Base-by-base conservation (phyloP, 2,888 invertebrate genomes). In the Drosophila mimica region DNA sequence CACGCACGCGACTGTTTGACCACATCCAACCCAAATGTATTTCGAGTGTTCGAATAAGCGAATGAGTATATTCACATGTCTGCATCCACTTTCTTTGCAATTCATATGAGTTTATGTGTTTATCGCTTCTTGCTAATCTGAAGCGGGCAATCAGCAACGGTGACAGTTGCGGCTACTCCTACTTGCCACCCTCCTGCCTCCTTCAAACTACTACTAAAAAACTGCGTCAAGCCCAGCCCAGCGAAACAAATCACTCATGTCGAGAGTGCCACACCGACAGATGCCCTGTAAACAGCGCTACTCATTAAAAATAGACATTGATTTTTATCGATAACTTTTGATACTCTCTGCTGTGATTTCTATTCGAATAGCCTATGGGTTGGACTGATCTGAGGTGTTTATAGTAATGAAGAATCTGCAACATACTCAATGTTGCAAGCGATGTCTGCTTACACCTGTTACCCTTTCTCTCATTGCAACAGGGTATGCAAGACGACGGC, bases 91-190 rank as follows among this genome's bases (percentile, higher is more conserved):
- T 87, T 87, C 89, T 88, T 89, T 89, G 74, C 87, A 76, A 87
- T 85, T 84, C 81, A 87, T 84, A 74, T 87, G 75, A 74, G 87
- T 75, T 82, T 87, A 80, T 83, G 63, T 70, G 81, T 76, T 89
- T 89, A 89, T 88, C 85, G 77, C 76, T 83, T 81, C 83, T 74
- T 54, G 86, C 86, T 75, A 85, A 85, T 86, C 86, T 87, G 20
- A 20, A 36, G 59, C 57, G 51, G 65, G 76, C 77, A 86, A 75
- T 79, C 88, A 81, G 81, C 74, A 60, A 70, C 71, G 82, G 88
- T 88, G 88, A 88, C 88, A 89, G 89, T 88, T 75, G 79, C 66
- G 77, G 88, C 82, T 72, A 79, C 88, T 76, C 88, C 88, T 82
- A 83, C 89, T 68, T 67, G 49, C 68, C 33, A 17, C 59, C 34